A percentile compares a stretch with the other conserved stretches of the same genome.
Evolutionary conservation across 2,888 invertebrate genomes (phyloP).

Genomic region (Cheilosia vulpina): DNA sequence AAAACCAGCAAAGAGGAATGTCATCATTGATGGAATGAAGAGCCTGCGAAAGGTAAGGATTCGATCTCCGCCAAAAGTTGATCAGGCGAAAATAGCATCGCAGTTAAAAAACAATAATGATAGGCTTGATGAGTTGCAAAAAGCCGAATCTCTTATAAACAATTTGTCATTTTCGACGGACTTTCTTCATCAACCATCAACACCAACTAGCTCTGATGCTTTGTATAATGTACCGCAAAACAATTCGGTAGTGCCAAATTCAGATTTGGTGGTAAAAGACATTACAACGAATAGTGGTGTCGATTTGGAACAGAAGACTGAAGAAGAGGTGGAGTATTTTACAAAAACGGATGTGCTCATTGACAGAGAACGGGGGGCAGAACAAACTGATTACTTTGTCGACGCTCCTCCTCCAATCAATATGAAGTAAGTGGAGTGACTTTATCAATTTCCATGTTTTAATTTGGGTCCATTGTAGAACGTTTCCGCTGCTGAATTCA

Average conservation of each 20-base stretch:
- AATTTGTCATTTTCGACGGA: conserved; percentile 82
- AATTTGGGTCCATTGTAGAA: conserved; percentile 17
- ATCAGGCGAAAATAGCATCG: conserved; percentile 61
- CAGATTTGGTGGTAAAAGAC: conserved; percentile 54
- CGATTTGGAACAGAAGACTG: conserved; percentile 78
- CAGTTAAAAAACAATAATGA: conserved; percentile 44
- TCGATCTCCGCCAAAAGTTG: conserved; percentile 77
- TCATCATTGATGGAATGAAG: conserved; percentile 81
- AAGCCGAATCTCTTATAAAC: conserved; percentile 80
- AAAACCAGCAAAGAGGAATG: conserved; percentile 78
- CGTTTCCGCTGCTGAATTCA: conserved; percentile 57
- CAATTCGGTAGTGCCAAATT: conserved; percentile 77
- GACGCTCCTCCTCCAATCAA: conserved; percentile 76
- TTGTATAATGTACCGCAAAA: conserved; percentile 83
- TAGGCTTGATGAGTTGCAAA: conserved; percentile 78
- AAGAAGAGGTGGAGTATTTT: conserved; percentile 81
- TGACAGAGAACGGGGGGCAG: conserved; percentile 78
- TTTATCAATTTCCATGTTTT: neutral
- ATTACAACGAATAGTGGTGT: conserved; percentile 39
- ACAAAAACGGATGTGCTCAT: conserved; percentile 82
- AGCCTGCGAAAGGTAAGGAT: conserved; percentile 81
- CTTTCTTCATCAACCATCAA: conserved; percentile 77
- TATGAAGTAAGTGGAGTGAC: conserved; percentile 54
- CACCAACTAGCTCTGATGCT: conserved; percentile 58
- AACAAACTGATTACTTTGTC: conserved; percentile 76